These are phyloP conservation scores for Ornithoptera alexandrae DNA, from an alignment of 2,888 invertebrate species.

Conservation along the genomic window DNA sequence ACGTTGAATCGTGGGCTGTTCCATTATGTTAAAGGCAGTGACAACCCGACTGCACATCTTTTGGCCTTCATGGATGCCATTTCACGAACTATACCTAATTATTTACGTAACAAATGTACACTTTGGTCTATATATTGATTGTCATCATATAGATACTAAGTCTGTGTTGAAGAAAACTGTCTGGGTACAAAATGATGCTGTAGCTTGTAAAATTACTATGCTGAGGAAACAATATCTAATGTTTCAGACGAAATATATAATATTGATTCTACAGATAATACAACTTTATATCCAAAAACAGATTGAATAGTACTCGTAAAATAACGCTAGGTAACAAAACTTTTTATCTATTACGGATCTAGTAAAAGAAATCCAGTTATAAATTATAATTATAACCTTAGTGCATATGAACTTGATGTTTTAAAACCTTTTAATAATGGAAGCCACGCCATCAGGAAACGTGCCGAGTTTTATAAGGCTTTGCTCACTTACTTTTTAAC, in stretches of 20 bases:
- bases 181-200: too few species aligned
- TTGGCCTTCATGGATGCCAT: conserved; percentile 10
- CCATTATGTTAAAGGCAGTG: conserved; percentile 9
- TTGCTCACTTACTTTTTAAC: neutral
- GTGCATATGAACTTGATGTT: neutral
- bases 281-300: too few species aligned
- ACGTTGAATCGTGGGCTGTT: conserved; percentile 10
- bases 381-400: too few species aligned
- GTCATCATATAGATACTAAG: too few species aligned
- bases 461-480: conserved; percentile 3
- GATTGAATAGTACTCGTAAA: too few species aligned
- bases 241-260: too few species aligned
- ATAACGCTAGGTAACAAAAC: neutral
- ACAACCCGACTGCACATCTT: conserved; percentile 15
- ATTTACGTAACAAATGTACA: neutral
- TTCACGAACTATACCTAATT: neutral
- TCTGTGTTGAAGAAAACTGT: too few species aligned
- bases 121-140: too few species aligned
- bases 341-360: neutral
- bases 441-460: neutral
- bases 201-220: too few species aligned
- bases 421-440: neutral
- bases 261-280: too few species aligned
- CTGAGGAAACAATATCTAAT: too few species aligned
- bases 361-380: too few species aligned